Base-by-base conservation (phyloP, 2,888 invertebrate genomes). In the Cepaea hortensis region DNA sequence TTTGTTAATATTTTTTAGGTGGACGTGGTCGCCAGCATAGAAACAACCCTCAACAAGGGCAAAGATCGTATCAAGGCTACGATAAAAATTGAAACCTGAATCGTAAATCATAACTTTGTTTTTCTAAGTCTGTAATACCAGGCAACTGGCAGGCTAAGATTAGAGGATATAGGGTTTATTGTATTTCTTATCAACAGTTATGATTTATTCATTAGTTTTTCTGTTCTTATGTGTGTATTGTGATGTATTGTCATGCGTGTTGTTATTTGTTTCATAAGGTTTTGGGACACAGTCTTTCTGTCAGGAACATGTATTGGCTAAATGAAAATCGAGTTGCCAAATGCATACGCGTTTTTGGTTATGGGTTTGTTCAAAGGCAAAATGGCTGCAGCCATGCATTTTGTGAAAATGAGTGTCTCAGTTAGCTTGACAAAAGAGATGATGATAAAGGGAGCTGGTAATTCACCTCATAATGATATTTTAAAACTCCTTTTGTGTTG, bases 1-100 rank as follows among this genome's bases (percentile, higher is more conserved):
- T 73, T 48, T 83, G 46, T 20, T 73, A 72, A 11, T 65, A 13
- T 65, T 23, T 50, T 50, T 65, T 23, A 85, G 85, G 85, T 85
- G 76, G 81, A 4, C 85, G 85, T 50, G 81, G 81, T 23, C 75
- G 85, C 6, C 85, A 85, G 62, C 73, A 85, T 11, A 85, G 85
- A 35, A 85, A 85, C 46, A 73, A 84, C 65, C 84, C 79, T 18
- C 85, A 85, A 15, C 85, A 84, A 13, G 75, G 77, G 48, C 84
- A 85, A n/a, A 85, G 85, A 70, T 35, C 85, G 7, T 85, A 85
- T 23, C 77, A 79, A 55, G 23, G 55, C 46, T 79, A 5, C 23
- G 9, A 18, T 18, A 18, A 68, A 5, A 5, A 20, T 68, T 11
- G n/a, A 18, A 18, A 15, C n/a, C 68, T 20, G 11, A 5, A 0